Percentiles rank a stretch among this genome's conserved stretches.
phyloP scores from a whole-genome alignment of 2,797 vertebrate species.

The Muscicapa comitata region DNA sequence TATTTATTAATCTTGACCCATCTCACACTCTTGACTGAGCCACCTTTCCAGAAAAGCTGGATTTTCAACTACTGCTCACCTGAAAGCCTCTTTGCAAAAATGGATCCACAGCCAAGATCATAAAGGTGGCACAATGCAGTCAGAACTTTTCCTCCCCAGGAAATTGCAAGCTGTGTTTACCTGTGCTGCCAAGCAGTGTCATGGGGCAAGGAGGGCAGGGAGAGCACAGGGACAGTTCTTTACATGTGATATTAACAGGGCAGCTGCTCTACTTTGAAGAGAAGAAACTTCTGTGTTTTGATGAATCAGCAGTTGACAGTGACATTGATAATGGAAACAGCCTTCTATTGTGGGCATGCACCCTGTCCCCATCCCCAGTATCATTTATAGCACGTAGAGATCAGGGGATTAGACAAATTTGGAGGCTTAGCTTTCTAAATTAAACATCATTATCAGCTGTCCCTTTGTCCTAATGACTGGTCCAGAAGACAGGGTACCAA shows the following conservation, averaged over 20 bases:
- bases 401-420: not conserved
- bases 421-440: not conserved
- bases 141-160: not conserved
- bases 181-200: not conserved
- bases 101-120: not conserved
- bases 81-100: not conserved
- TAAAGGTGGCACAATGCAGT: not conserved
- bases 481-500: not conserved
- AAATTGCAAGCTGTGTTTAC: not conserved
- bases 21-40: accelerated
- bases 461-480: not conserved
- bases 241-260: not conserved
- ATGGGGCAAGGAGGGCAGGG: not conserved
- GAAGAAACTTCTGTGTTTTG: not conserved
- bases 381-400: not conserved
- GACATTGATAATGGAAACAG: not conserved
- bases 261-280: not conserved
- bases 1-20: conserved; percentile 27
- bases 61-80: conserved; percentile 6
- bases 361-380: not conserved
- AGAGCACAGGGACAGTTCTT: not conserved
- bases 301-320: not conserved
- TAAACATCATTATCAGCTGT: not conserved
- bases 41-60: not conserved
- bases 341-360: not conserved